Conservation (phyloP, 2,797 vertebrate species). For the Salmo trutta region DNA sequence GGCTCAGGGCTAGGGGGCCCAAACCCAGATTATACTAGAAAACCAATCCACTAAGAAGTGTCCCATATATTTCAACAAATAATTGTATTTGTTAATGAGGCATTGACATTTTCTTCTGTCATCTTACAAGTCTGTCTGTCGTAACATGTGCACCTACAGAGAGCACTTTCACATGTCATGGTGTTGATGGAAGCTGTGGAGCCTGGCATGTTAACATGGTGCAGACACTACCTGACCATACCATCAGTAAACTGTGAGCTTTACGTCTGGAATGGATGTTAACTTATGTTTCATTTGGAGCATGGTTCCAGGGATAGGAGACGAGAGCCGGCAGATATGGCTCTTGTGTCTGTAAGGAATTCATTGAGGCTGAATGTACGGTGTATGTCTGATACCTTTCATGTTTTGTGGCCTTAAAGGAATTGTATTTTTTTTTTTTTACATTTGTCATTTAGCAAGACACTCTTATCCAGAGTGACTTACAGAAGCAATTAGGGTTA, state of each 20-base stretch:
- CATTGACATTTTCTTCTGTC: too few species aligned
- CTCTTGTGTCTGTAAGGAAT: not conserved
- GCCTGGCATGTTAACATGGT: too few species aligned
- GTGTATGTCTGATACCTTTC: conserved; percentile 35
- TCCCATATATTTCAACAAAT: not conserved
- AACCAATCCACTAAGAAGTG: not conserved
- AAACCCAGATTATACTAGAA: not conserved
- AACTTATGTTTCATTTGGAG: not conserved
- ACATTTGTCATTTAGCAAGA: too few species aligned
- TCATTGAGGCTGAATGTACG: conserved; percentile 34
- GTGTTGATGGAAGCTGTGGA: too few species aligned
- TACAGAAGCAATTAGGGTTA: too few species aligned
- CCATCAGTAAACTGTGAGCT: not conserved
- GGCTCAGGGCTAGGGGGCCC: not conserved
- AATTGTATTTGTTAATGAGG: not conserved
- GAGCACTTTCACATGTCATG: too few species aligned
- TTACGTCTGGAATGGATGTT: not conserved
- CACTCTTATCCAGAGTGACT: too few species aligned
- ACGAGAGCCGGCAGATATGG: too few species aligned
- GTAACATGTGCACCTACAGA: too few species aligned
- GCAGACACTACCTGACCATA: conserved; percentile 18
- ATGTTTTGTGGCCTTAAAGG: conserved; percentile 31
- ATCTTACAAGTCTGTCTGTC: too few species aligned
- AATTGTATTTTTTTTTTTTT: not conserved
- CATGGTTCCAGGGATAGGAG: too few species aligned